Conservation (phyloP, 2,797 vertebrate species). For the Pipistrellus kuhlii region DNA sequence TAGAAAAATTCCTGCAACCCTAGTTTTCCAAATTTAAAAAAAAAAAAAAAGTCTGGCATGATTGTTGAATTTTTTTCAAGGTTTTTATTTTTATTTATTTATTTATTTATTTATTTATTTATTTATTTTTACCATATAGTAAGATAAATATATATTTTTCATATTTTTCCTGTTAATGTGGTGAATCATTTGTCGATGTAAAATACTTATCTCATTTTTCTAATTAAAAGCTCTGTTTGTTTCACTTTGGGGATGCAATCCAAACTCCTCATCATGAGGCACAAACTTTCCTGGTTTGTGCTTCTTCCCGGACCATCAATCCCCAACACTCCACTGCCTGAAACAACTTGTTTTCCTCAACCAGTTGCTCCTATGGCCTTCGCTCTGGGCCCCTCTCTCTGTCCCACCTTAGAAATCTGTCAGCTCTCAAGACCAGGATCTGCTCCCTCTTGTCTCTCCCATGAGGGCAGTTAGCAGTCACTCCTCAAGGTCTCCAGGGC, state of each 20-base stretch:
- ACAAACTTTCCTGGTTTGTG: not conserved
- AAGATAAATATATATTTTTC: constrained; percentile 39
- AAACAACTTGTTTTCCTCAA: not conserved
- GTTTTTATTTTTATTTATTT: too few relatives aligned
- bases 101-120: too few relatives aligned
- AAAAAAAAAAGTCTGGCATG: not conserved
- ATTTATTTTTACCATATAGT: not conserved
- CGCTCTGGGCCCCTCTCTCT: not conserved
- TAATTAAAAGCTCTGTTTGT: constrained; percentile 39
- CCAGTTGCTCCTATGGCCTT: not conserved
- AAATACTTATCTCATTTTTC: not conserved
- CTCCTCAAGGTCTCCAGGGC: not conserved
- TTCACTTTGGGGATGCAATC: not conserved
- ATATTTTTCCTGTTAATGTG: not conserved
- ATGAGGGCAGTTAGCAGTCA: not conserved
- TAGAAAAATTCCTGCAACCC: not conserved
- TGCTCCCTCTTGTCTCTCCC: not conserved
- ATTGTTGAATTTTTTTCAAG: not conserved
- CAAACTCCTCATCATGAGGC: not conserved
- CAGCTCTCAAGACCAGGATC: not conserved
- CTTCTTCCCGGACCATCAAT: not conserved
- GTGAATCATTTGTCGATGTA: constrained; percentile 42
- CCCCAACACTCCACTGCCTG: rapidly evolving
- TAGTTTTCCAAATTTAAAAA: not conserved
- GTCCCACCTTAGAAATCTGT: not conserved